These are phyloP conservation scores for Trichopoda pennipes DNA, from an alignment of 2,888 invertebrate genomes.

Conservation along the genomic window DNA sequence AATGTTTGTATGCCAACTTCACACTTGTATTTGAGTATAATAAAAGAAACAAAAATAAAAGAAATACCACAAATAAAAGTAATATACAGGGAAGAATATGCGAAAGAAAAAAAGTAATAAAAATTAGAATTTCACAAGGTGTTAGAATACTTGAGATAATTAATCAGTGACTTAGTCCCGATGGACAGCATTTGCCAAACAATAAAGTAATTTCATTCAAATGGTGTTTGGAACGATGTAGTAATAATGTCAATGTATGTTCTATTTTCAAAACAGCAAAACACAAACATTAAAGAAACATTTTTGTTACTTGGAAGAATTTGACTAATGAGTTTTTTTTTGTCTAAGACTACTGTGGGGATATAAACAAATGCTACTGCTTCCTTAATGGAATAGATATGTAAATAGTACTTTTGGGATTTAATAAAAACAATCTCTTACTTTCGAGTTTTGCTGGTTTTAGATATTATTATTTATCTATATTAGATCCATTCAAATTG, in stretches of 20 bases:
- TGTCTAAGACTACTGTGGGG: background rate
- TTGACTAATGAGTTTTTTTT: slow-evolving; percentile 18
- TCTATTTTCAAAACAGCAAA: background rate
- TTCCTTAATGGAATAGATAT: background rate
- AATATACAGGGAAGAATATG: background rate
- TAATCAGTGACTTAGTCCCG: slow-evolving; percentile 46
- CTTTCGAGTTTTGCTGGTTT: background rate
- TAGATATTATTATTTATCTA: background rate
- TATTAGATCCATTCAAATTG: too few species aligned
- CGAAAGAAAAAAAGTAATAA: background rate
- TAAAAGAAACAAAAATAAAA: slow-evolving; percentile 17
- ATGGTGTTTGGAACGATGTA: background rate
- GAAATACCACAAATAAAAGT: slow-evolving; percentile 11
- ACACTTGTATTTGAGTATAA: slow-evolving; percentile 31
- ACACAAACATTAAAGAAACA: background rate
- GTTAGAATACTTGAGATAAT: slow-evolving; percentile 58
- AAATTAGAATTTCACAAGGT: slow-evolving; percentile 29
- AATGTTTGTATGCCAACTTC: slow-evolving; percentile 15
- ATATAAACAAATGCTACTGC: background rate
- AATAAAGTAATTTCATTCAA: slow-evolving; percentile 19
- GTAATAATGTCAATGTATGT: background rate
- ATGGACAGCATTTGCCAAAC: slow-evolving; percentile 24
- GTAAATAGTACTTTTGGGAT: background rate
- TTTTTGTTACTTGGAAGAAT: slow-evolving; percentile 14
- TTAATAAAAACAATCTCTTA: background rate